Conservation (phyloP, 2,888 invertebrate species). For the Epirrhoe alternata region DNA sequence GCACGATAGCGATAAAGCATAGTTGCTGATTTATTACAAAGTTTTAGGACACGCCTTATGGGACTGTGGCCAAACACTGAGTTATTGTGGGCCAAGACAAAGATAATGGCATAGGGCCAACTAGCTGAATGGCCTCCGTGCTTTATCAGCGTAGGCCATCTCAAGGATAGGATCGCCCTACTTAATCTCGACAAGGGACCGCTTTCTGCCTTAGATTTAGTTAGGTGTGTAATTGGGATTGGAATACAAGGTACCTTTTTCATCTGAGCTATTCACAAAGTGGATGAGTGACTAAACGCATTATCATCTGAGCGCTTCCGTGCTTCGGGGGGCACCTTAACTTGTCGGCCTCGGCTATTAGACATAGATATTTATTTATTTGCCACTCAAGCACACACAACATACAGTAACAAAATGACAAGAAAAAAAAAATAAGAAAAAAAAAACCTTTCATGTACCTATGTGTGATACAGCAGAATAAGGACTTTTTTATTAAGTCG, state of each 20-base stretch:
- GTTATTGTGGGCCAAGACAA: slow-evolving; percentile 35
- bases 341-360: no score
- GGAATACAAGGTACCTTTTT: neutral
- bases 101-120: slow-evolving; percentile 43
- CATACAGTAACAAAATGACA: no score
- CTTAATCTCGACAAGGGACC: slow-evolving; percentile 36
- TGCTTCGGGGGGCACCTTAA: no score
- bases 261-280: no score
- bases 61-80: slow-evolving; percentile 40
- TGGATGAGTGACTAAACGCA: no score
- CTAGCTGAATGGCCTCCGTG: slow-evolving; percentile 38
- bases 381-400: no score
- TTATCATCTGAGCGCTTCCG: no score
- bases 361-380: no score
- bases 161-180: slow-evolving; percentile 35
- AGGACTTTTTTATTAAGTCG: no score
- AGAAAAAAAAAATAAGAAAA: no score
- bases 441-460: no score
- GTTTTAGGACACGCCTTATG: slow-evolving; percentile 33
- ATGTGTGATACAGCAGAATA: no score
- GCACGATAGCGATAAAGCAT: slow-evolving; percentile 14
- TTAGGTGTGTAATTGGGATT: slow-evolving; percentile 35
- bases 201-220: slow-evolving; percentile 31
- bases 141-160: slow-evolving; percentile 43
- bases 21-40: slow-evolving; percentile 29